Conservation (phyloP, 2,888 invertebrate genomes). For the Acleris cristana region DNA sequence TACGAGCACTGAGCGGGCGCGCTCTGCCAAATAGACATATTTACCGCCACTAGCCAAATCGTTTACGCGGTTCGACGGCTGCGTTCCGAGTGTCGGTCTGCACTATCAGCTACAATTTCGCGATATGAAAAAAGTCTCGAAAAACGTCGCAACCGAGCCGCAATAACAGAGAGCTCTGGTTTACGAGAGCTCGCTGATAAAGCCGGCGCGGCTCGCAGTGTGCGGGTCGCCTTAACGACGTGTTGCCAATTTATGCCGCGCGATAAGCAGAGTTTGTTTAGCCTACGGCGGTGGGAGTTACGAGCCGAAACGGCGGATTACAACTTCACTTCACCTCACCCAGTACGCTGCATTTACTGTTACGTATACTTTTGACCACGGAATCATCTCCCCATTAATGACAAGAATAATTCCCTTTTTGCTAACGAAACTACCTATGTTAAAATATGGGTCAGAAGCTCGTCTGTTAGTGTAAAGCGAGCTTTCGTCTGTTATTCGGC, state of each 20-base stretch:
- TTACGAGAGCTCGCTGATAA: constrained; percentile 80
- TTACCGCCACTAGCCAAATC: constrained; percentile 71
- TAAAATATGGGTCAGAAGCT: not conserved
- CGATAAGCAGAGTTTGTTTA: constrained; percentile 82
- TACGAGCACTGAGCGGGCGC: constrained; percentile 59
- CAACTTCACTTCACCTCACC: constrained; percentile 46
- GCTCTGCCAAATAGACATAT: constrained; percentile 78
- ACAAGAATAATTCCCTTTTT: not conserved
- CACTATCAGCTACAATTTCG: constrained; percentile 59
- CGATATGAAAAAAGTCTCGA: constrained; percentile 77
- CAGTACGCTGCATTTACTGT: constrained; percentile 35
- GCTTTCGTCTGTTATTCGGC: constrained; percentile 49
- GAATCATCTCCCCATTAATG: constrained; percentile 1
- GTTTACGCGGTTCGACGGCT: constrained; percentile 67
- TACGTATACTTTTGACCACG: constrained; percentile 3
- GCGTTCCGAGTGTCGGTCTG: constrained; percentile 57
- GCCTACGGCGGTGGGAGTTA: constrained; percentile 70
- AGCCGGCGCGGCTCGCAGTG: constrained; percentile 64
- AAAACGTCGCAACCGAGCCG: constrained; percentile 68
- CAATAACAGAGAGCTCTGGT: constrained; percentile 78
- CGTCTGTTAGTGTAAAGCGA: constrained; percentile 3
- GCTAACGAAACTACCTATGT: not conserved
- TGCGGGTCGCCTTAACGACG: constrained; percentile 80
- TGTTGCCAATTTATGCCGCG: constrained; percentile 81
- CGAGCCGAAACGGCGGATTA: constrained; percentile 58